A percentile compares a stretch with the other conserved stretches of the same genome.
Evolutionary conservation across 1,140 invertebrate species (phyloP).

Genomic region (Brachystomella parvula): DNA sequence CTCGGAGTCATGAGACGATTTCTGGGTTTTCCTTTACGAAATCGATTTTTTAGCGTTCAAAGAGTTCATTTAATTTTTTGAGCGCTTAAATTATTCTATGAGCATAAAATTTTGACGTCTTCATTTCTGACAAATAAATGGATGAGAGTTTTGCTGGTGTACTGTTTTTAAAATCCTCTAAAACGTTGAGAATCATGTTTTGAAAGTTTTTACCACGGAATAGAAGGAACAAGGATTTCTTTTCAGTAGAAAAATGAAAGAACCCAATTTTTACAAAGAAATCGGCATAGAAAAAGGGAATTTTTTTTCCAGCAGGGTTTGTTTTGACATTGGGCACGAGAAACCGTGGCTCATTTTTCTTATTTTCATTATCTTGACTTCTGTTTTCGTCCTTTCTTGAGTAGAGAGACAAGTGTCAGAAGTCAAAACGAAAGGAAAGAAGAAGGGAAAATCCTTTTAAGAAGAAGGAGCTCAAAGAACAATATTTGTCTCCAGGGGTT

Average conservation of each 20-base stretch:
- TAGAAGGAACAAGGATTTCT: background rate
- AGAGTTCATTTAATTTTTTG: background rate
- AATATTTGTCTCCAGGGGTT: slow-evolving; percentile 7
- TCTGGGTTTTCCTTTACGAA: background rate
- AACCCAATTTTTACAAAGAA: background rate
- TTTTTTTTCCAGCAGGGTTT: slow-evolving; percentile 24
- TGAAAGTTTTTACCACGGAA: no score
- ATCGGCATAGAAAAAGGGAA: slow-evolving; percentile 10
- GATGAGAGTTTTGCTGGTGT: no score
- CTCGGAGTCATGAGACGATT: background rate
- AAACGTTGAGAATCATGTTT: background rate
- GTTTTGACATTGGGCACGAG: slow-evolving; percentile 39
- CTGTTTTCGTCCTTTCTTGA: background rate
- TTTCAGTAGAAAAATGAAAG: background rate
- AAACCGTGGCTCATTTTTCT: slow-evolving; percentile 28
- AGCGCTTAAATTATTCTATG: background rate
- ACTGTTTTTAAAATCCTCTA: background rate
- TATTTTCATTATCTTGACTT: background rate
- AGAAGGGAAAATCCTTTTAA: slow-evolving; percentile 4
- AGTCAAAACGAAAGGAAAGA: background rate
- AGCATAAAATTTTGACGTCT: background rate
- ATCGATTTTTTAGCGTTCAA: background rate
- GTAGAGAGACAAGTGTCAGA: slow-evolving; percentile 14
- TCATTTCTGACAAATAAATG: background rate
- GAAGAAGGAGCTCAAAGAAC: background rate